Conservation (phyloP, 2,888 invertebrate genomes). For the Rapana venosa region DNA sequence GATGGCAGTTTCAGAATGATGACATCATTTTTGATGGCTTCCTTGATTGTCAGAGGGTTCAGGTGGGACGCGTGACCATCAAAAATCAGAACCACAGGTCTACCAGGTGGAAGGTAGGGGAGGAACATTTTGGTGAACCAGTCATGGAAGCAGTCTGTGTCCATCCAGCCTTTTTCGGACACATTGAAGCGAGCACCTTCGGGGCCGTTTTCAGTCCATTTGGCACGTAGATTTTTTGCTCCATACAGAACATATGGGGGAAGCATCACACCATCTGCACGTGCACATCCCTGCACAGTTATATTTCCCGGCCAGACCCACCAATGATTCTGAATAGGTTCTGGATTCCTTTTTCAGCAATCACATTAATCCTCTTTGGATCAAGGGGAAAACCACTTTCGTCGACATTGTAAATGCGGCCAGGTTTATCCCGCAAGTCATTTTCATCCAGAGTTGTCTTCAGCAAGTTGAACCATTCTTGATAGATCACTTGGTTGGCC, state of each 20-base stretch:
- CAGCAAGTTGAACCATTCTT: no score
- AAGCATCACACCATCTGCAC: conserved; percentile 71
- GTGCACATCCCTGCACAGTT: conserved; percentile 35
- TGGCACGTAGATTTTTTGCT: conserved; percentile 72
- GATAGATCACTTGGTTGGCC: no score
- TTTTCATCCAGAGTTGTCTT: no score
- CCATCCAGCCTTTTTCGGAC: conserved; percentile 74
- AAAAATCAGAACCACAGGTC: no score
- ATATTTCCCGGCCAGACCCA: conserved; percentile 23
- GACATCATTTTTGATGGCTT: conserved; percentile 73
- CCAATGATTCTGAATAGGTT: conserved; percentile 30
- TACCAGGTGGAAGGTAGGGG: no score
- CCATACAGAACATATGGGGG: conserved; percentile 79
- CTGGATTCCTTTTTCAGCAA: conserved; percentile 31
- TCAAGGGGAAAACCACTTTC: conserved; percentile 42
- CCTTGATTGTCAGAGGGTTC: conserved; percentile 64
- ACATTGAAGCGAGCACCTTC: conserved; percentile 73
- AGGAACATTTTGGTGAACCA: conserved; percentile 72
- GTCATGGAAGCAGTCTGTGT: conserved; percentile 64
- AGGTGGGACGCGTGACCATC: no score
- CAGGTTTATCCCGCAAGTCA: no score
- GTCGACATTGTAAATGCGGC: conserved; percentile 33
- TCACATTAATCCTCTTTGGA: conserved; percentile 31
- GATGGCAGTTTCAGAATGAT: conserved; percentile 61
- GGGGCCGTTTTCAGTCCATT: conserved; percentile 78